Base-by-base conservation (phyloP, 2,888 invertebrate species). In the Idaea biselata region DNA sequence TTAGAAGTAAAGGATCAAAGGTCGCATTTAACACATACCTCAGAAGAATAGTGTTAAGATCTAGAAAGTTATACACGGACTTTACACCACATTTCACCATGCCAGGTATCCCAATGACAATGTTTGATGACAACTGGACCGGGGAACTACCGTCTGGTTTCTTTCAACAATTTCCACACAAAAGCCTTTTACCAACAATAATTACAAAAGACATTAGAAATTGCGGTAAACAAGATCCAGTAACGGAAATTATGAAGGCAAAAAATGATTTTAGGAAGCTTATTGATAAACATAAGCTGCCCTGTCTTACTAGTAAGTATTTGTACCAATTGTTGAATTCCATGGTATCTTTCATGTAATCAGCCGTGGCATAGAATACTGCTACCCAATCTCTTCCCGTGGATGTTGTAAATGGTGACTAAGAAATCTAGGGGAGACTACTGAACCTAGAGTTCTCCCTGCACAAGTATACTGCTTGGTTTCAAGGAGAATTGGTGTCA, bases 101-200 rank as follows among this genome's bases (percentile, higher is more conserved):
- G 0, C 82, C 81, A n/a, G 87, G 85, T 2, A 83, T 84, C 63
- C 84, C 86, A 0, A 61, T 87, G 6, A 83, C 85, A 33, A 69
- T 72, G 11, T 90, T 90, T 57, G 76, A 73, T 58, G 81, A 86
- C 0, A 79, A 86, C 14, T 92, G 90, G 88, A 86, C 89, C 62
- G 92, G 92, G 3, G 81, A 81, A 5, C 74, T 91, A 0, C 77
- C 77, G 16, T 67, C 79, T 0, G 81, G 83, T 14, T 91, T 83
- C 64, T 91, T 89, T 73, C 87, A 91, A 71, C 74, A 74, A 33
- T 85, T 91, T 64, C 68, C 81, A 11, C 84, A 88, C 65, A 88
- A 80, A 68, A 84, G 87, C 69, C 71, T 84, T 16, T 70, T 81
- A 57, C 91, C 93, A 1, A 85, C 83, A 70, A 81, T 88, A 56